phyloP scores from a whole-genome alignment of 2,888 invertebrate species.

The Hyles lineata region DNA sequence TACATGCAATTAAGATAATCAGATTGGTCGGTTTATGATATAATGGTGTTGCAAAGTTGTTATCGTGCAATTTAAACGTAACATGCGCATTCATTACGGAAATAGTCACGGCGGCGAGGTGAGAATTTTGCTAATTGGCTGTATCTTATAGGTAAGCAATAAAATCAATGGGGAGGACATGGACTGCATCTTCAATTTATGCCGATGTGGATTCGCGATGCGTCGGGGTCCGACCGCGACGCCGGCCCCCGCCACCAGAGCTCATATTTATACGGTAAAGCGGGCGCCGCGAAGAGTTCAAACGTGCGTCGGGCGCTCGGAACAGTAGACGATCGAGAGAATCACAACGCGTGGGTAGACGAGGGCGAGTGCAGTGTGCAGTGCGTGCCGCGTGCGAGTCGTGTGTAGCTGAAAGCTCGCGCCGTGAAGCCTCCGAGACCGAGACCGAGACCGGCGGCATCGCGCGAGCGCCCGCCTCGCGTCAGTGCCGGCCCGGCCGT shows the following conservation, averaged over 20 bases:
- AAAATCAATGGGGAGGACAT: constrained; percentile 82
- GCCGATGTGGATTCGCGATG: constrained; percentile 81
- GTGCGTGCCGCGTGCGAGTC: constrained; percentile 82
- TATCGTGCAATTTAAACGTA: constrained; percentile 58
- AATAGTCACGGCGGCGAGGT: constrained; percentile 69
- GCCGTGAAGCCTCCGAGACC: constrained; percentile 76
- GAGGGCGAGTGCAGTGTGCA: constrained; percentile 84
- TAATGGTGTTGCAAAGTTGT: constrained; percentile 48
- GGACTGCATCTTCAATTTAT: constrained; percentile 82
- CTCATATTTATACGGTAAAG: constrained; percentile 84
- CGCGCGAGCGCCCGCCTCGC: constrained; percentile 67
- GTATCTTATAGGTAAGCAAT: constrained; percentile 78
- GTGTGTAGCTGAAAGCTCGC: constrained; percentile 83
- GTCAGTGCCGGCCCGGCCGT: constrained; percentile 85
- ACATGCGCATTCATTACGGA: constrained; percentile 66
- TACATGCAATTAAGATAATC: constrained; percentile 29
- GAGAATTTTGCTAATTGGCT: constrained; percentile 80
- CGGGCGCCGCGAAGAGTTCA: constrained; percentile 82
- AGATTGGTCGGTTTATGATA: constrained; percentile 44
- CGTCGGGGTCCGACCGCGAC: constrained; percentile 75
- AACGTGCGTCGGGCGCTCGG: constrained; percentile 82
- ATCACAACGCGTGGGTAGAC: constrained; percentile 81
- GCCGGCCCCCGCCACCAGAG: constrained; percentile 81
- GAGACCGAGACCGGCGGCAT: constrained; percentile 53
- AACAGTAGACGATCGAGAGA: constrained; percentile 83